phyloP scores from a whole-genome alignment of 2,113 vertebrate species.

The Cyrtonyx montezumae region DNA sequence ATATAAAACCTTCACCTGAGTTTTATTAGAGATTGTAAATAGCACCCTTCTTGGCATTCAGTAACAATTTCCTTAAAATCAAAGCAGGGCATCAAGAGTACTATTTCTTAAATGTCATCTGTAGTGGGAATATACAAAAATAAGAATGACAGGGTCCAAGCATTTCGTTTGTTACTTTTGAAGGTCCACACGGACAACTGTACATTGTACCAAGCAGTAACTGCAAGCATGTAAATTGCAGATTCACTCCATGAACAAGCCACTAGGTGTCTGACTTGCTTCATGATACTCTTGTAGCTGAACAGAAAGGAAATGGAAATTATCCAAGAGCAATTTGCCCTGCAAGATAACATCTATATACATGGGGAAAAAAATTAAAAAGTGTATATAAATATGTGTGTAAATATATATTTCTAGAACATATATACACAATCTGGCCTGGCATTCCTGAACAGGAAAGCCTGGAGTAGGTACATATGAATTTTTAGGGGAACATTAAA shows the following conservation, averaged over 20 bases:
- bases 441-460: background rate
- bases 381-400: too few relatives aligned
- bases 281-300: background rate
- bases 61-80: too few relatives aligned
- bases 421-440: background rate
- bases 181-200: background rate
- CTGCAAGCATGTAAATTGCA: background rate
- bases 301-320: background rate
- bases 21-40: background rate
- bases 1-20: background rate
- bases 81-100: background rate
- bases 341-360: too few relatives aligned
- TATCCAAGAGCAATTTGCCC: background rate
- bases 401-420: too few relatives aligned
- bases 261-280: constrained; percentile 41
- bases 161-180: background rate
- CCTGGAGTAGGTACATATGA: rapidly evolving
- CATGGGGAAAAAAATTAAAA: too few relatives aligned
- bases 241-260: background rate
- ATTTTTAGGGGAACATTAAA: background rate
- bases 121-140: background rate
- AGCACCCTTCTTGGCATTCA: background rate
- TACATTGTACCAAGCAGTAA: background rate
- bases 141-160: too few relatives aligned
- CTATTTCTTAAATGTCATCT: background rate